Evolutionary conservation across 2,888 invertebrate species (phyloP).

Genomic region (Nomada flava): DNA sequence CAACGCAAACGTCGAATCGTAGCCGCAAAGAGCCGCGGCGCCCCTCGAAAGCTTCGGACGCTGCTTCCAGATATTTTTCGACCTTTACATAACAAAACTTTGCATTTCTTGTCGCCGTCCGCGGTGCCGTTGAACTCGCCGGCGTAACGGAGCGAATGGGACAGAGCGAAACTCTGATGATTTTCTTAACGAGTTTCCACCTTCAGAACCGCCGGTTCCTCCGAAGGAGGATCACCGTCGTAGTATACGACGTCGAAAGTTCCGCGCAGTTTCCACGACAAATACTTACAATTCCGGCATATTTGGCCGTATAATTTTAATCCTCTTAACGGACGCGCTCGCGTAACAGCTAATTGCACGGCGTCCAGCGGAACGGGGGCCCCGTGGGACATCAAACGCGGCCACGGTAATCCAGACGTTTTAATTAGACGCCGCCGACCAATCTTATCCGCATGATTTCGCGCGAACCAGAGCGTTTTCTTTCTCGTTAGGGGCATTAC

Average conservation of each 20-base stretch:
- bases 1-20: background rate
- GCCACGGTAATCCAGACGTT: constrained; percentile 55
- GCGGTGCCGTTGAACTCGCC: background rate
- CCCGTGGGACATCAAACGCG: constrained; percentile 50
- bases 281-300: constrained; percentile 37
- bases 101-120: background rate
- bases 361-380: constrained; percentile 6
- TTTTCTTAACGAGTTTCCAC: constrained; percentile 40
- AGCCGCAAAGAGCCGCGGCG: too few relatives aligned
- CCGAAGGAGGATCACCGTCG: background rate
- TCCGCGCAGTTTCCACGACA: constrained; percentile 30
- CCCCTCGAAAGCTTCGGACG: background rate
- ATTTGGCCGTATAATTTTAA: constrained; percentile 53
- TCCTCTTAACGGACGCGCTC: constrained; percentile 44
- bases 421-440: constrained; percentile 54
- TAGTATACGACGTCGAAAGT: background rate
- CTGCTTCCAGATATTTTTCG: constrained; percentile 8
- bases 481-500: constrained; percentile 62
- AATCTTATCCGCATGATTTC: constrained; percentile 63
- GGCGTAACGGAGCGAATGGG: background rate
- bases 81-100: constrained; percentile 11
- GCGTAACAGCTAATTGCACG: constrained; percentile 53
- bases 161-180: background rate
- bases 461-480: constrained; percentile 39
- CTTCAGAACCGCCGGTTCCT: background rate